Evolutionary conservation across 2,113 vertebrate species (phyloP), one percentile per base, ranked within the genome.

Genomic region (Platysternon megacephalum): DNA sequence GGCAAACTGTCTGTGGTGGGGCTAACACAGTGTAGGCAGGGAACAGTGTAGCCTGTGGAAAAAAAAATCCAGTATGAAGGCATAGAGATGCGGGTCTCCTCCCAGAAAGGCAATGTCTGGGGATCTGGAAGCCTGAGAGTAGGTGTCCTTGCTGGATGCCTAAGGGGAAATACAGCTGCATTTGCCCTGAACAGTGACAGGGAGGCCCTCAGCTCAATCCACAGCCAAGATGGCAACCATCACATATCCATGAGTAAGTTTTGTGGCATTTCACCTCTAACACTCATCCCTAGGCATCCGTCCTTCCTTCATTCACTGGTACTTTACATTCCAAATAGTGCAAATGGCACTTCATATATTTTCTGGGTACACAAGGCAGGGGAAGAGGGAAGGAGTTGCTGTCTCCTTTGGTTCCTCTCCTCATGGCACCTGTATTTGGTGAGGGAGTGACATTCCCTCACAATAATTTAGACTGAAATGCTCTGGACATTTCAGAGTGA

Each of bases 401-500:
- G 83, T 42, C 32, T 1, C 55, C 3, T 90, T 86, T 84, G 80
- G n/a, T 5, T 28, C 86, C 87, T 84, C 76, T 90, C 5, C 19
- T 80, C 24, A 39, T 55, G 48, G 58, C 78, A 82, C n/a, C 52
- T 86, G 65, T 90, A 17, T 42, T 39, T 56, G 76, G 42, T 28
- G 52, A 93, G 81, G 42, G 84, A 84, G 79, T 82, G 51, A 87
- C 87, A 48, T 49, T 79, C 29, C 58, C 58, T 87, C 44, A 56
- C 32, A 12, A 29, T 76, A 35, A 94, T 91, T 90, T 74, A 86
- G 46, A 86, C 61, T 74, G 74, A 94, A 90, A 87, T 8, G 29
- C 42, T 97, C 79, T 94, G 51, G 87, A 68, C n/a, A 95, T 92
- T 91, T 91, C 94, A 35, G 65, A 91, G 91, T 61, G 35, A 74